Base-by-base conservation (phyloP, 2,888 invertebrate species). In the Hedya salicella region DNA sequence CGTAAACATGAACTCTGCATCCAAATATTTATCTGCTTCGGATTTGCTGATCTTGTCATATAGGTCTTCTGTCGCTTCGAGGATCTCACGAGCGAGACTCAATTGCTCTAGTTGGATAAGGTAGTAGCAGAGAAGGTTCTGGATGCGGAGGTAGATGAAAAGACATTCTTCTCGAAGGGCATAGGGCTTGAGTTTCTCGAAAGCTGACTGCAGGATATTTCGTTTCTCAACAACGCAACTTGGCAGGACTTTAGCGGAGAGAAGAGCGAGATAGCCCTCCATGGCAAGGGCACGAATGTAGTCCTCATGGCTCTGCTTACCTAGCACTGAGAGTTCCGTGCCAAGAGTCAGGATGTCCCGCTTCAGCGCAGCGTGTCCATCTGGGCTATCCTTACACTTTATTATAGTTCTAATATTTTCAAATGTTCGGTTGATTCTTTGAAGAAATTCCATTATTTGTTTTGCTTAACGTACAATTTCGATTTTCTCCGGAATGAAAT, bases 71-170 rank as follows among this genome's bases (percentile, higher is more conserved):
- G 89, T 91, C 42, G 78, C 82, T 78, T 94, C 93, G 11, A 94
- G 81, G 42, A 94, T 84, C 8, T 89, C 87, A 67, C 85, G 87
- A 1, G 94, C 92, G 14, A 81, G 73, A n/a, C 79, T 80, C 5
- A 86, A 82, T 57, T 93, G 88, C 30, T 93, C 93, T 54, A 92
- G 77, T 74, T 94, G 93, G 0, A 93, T 93, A 2, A 93, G 79
- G 66, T 93, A 90, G 76, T 93, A 94, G 62, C 94, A 92, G 56
- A 93, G 81, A 69, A 94, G 91, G 75, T 94, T 94, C 65, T 94
- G 91, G 42, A 94, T 87, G 75, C 94, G 87, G 56, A 94, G 83
- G 44, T 93, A 84, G 65, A 94, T 87, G 75, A 94, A 94, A 1
- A 91, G 81, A 65, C 89, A 89, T 75, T 91, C 91, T 11, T 85